These are phyloP conservation scores for Micropoecilia bifurca DNA, from an alignment of 2,797 vertebrate species.

Conservation along the genomic window DNA sequence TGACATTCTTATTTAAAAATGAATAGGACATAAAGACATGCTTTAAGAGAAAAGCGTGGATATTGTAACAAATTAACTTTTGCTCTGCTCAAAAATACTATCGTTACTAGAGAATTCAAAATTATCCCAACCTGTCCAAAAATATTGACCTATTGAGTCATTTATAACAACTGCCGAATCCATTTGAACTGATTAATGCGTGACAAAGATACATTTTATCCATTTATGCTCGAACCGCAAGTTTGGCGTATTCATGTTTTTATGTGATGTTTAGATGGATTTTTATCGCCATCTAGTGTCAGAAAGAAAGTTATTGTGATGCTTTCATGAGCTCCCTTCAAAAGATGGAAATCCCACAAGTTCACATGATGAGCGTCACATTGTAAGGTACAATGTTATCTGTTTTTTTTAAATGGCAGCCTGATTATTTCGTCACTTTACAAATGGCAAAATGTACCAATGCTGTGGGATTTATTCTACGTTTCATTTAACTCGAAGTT, in stretches of 20 bases:
- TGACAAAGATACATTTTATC: background rate
- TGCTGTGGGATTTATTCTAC: background rate
- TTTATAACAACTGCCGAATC: background rate
- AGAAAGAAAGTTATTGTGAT: background rate
- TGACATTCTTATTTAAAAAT: background rate
- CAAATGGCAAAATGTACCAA: background rate
- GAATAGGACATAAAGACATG: background rate
- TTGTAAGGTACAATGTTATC: background rate
- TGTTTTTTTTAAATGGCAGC: background rate
- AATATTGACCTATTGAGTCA: background rate
- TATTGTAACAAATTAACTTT: background rate
- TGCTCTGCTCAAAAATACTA: background rate
- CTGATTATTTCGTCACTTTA: background rate
- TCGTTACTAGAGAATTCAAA: too few species aligned
- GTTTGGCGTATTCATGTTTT: background rate
- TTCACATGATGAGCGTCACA: background rate
- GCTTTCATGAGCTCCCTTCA: background rate
- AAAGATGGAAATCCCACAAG: background rate
- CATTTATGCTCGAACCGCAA: background rate
- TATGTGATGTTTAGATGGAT: background rate
- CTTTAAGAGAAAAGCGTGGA: too few species aligned
- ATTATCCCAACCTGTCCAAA: too few species aligned
- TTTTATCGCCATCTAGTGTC: constrained; percentile 28
- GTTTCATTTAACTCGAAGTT: background rate
- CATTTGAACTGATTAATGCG: background rate